Evolutionary conservation across 1,140 invertebrate genomes (phyloP), one percentile per base, ranked within the genome.

Genomic region (Neodiprion virginianus): DNA sequence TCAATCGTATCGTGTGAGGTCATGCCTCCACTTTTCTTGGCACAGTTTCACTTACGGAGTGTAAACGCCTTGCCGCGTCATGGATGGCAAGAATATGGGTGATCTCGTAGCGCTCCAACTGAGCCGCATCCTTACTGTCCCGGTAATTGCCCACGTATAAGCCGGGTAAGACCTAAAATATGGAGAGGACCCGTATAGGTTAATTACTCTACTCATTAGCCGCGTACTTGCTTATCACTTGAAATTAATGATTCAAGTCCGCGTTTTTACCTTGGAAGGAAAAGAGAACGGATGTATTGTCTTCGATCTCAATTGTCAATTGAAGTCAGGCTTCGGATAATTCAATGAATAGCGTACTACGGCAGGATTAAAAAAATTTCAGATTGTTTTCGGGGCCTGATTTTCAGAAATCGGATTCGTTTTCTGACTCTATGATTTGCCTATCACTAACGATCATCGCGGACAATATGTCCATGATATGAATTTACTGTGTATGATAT

Each of bases 41-140:
- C 47, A 5, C 69, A 9, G 28, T 17, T 53, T 49, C 79, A 92
- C 92, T 92, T 88, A 97, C 95, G 66, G 94, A 92, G 85, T 96
- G 93, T 75, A 97, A 88, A 88, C 94, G 92, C 77, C 95, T 92
- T 12, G 97, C 96, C 76, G 96, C 95, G 89, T 98, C 97, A 89
- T 98, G 96, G 85, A 99, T 97, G 74, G 97, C 95, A 71, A 99
- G 90, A 77, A 99, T 98, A 87, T 99, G 97, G 17, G 96, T 97
- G 76, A 99, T 99, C 81, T 95, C 93, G 89, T 96, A 95, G 77
- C 94, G 93, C 79, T 95, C 93, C 79, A 98, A 89, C 87, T 98
- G 96, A 79, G 94, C 91, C 12, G 92, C 85, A 88, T 98, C 97
- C 88, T 98, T 98, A 17, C 97, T 97, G 89, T 99, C 97, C 80